A percentile compares a stretch with the other conserved stretches of the same genome.
Evolutionary conservation across 2,113 vertebrate species (phyloP).

Genomic region (Vulpes ferrilata): DNA sequence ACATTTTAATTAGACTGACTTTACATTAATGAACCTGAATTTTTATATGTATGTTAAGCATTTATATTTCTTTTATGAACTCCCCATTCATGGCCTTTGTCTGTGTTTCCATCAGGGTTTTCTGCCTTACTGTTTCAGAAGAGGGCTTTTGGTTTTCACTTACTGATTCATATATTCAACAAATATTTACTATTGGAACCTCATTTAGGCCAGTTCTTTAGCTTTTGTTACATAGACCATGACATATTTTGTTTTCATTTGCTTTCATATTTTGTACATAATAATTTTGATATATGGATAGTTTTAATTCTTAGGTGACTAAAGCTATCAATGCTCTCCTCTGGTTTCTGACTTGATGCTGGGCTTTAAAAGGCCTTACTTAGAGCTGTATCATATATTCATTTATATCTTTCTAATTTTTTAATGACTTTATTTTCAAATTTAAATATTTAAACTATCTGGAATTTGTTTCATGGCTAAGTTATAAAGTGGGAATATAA

Average conservation of each 20-base stretch:
- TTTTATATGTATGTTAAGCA: background rate
- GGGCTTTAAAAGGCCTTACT: background rate
- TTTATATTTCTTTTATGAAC: conserved; percentile 17
- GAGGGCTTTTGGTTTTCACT: background rate
- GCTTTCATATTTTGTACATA: background rate
- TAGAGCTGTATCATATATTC: background rate
- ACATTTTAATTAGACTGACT: background rate
- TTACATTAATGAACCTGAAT: background rate
- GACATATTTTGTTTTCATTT: background rate
- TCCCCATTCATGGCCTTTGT: background rate
- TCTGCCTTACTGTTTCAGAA: background rate
- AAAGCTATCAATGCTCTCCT: background rate
- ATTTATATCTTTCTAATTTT: background rate
- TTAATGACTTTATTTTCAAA: background rate
- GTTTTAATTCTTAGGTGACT: background rate
- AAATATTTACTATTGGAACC: conserved; percentile 9
- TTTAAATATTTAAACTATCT: background rate
- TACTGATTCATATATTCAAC: background rate
- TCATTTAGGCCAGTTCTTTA: background rate
- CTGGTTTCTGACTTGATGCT: background rate
- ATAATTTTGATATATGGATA: background rate
- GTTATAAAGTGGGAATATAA: background rate
- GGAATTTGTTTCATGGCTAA: conserved; percentile 1
- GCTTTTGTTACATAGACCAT: background rate
- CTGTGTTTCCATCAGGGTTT: background rate